Evolutionary conservation across 1,140 invertebrate species (phyloP), one percentile per base, ranked within the genome.

Genomic region (Paraescarpia echinospica): DNA sequence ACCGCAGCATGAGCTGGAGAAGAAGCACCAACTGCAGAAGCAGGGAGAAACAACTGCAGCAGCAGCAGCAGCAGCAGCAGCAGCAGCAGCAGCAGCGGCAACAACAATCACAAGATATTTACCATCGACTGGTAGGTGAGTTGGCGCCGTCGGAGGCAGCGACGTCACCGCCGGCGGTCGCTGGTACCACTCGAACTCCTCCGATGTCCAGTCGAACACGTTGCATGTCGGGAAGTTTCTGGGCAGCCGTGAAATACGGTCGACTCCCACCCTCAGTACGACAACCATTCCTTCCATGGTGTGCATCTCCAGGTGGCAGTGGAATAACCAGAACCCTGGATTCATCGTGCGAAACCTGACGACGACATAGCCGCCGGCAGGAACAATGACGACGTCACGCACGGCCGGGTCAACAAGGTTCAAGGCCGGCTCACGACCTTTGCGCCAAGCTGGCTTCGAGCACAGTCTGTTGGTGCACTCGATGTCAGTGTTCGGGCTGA

Each of bases 301-400:
- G 59, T 77, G 59, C 59, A 77, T 77, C 22, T 77, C 59, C 59
- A 77, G 59, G 22, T 77, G 59, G 22, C 59, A 77, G 27, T 77
- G 59, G 33, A 91, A 33, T 12, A 92, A 33, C 92, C 92, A 92
- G 33, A 34, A 91, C 8, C 97, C 97, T 94, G 97, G 97, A 96
- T 98, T 98, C 94, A 97, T 96, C 1, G 97, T 97, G 93, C 97
- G 97, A 94, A 98, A 98, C 93, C 97, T 96, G 6, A 98, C 93
- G 31, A 97, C 97, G 0, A 97, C 97, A 0, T 96, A 97, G 1
- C 97, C 97, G 92, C 96, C 97, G 94, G 96, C 97, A 0, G 97
- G 97, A 33, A 98, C 96, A 0, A 97, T 96, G 48, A 98, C 96
- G 0, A 97, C 97, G 94, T 98, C 97, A 95, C 97, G 98, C 1